phyloP scores from a whole-genome alignment of 2,797 vertebrate genomes.

The Ispidina lecontei region DNA sequence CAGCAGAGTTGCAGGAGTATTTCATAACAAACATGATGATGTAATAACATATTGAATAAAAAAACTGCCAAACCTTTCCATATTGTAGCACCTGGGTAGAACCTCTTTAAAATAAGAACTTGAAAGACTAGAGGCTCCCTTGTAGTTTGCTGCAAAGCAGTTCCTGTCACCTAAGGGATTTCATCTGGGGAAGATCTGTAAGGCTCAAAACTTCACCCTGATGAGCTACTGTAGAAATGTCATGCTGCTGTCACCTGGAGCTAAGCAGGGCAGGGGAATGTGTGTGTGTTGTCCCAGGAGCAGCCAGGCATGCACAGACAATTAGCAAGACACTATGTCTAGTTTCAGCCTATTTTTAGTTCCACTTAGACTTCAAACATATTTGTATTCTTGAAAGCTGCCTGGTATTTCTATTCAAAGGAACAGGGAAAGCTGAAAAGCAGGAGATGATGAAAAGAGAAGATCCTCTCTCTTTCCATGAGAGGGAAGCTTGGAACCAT shows the following conservation, averaged over 20 bases:
- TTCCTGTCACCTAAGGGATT: not conserved
- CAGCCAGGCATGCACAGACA: not conserved
- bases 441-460: not conserved
- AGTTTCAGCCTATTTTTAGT: slow-evolving; percentile 1
- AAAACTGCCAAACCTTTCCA: not conserved
- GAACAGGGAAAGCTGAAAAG: not conserved
- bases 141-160: not conserved
- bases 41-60: not conserved
- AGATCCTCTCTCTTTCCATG: not conserved
- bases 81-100: not conserved
- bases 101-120: not conserved
- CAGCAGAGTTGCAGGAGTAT: not conserved
- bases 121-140: not conserved
- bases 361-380: not conserved
- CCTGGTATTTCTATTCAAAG: slow-evolving; percentile 5
- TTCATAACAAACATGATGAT: not conserved
- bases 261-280: not conserved
- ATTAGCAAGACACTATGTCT: not conserved
- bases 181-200: not conserved
- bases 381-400: not conserved
- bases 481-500: not conserved
- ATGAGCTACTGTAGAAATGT: not conserved
- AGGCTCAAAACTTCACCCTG: not conserved
- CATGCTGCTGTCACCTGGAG: not conserved
- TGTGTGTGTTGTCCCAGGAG: not conserved